Base-by-base conservation (phyloP, 2,113 vertebrate species). In the Antechinus stuartii region DNA sequence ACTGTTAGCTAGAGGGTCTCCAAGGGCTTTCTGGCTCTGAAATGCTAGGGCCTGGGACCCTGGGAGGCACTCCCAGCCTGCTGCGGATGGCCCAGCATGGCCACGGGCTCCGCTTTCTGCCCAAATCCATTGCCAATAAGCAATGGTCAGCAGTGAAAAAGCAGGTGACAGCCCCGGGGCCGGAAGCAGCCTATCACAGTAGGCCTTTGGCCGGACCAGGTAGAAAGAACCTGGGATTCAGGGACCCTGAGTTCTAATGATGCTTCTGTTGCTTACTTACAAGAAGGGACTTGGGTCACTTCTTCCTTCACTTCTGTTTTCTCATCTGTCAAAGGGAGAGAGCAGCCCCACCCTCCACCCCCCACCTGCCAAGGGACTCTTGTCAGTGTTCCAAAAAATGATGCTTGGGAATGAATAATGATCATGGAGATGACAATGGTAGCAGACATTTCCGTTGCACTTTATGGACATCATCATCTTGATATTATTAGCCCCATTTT, bases 111-210 rank as follows among this genome's bases (percentile, higher is more conserved):
- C 89, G 49, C 92, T 94, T 54, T 96, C 94, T 96, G 93, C 35
- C 90, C 96, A 11, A 96, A 96, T 35, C 12, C 8, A 95, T 97
- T 97, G 47, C 84, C 96, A 93, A 96, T 95, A 50, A 93, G 22
- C 49, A 94, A 92, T 95, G 95, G 55, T 19, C 56, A 95, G 27
- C 56, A 94, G 50, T 6, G 10, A 52, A 24, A 96, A 19, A 92
- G 61, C 92, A 91, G 52, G 30, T 47, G 95, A 42, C 93, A 92
- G 46, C 90, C 57, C 53, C 14, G 42, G 95, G 95, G 93, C 25
- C 50, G 95, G 95, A 95, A 93, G 35, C 53, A 92, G 46, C 61
- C 92, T 92, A 57, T 57, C 8, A 26, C 8, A 27, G 56, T 10
- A 27, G 56, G 26, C 26, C 56, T 53, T 92, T 25, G 56, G 55